Evolutionary conservation across 2,113 vertebrate species (phyloP), one percentile per base, ranked within the genome.

Genomic region (Murina feae): DNA sequence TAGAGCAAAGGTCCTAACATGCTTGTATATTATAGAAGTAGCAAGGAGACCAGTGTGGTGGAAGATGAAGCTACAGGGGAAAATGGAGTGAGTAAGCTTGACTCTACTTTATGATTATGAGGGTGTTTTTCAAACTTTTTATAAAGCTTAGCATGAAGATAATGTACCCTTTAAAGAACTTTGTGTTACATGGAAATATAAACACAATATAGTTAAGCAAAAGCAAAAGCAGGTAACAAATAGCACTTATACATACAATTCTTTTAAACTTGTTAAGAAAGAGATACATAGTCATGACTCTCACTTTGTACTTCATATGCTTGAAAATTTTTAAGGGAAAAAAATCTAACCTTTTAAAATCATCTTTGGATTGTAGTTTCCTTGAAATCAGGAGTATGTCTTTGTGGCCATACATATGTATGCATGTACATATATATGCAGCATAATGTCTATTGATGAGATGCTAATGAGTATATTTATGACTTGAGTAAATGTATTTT

Each of bases 131-230:
- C 44, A 32, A 44, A 63, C 16, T 74, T 80, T 78, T 42, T 58
- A 86, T 47, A 75, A 72, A 79, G 25, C 49, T 93, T 32, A 39
- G 28, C 74, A 44, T 75, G 37, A 95, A 92, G 74, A 83, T 37
- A 87, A 78, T n/a, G 69, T 71, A 71, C 35, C 7, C 49, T 94
- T 92, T 63, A 68, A 69, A 91, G 75, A 76, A 39, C 92, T 86
- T n/a, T 82, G 51, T 39, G 51, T 60, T 60, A 60, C 42, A 71
- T 65, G 71, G 37, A 63, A 91, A 91, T 68, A 86, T 17, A 49
- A 39, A 93, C 4, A 86, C 44, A 87, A 55, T 2, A 65, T 13
- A n/a, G 78, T 87, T 72, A 39, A 80, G 39, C 37, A 68, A 65
- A 66, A 91, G 49, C 28, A 53, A 55, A 79, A 80, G 30, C 23